phyloP scores from a whole-genome alignment of 2,888 invertebrate genomes.

The Nomada ruficornis region DNA sequence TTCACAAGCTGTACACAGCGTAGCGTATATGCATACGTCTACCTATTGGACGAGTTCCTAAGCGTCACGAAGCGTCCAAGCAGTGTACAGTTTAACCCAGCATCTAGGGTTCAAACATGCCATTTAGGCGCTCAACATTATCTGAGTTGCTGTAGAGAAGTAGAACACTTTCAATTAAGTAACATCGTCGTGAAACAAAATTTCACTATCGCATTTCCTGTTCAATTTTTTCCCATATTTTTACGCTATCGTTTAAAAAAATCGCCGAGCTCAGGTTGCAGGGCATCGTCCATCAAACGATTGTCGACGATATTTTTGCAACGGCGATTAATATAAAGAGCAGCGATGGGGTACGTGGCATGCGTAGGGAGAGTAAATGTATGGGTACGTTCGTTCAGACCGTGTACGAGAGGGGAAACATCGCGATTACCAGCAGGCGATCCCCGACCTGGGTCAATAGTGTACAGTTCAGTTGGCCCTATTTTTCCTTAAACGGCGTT shows the following conservation, averaged over 20 bases:
- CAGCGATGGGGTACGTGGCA: conserved; percentile 29
- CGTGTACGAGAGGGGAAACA: conserved; percentile 48
- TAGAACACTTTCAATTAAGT: too few species aligned
- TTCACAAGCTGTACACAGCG: conserved; percentile 20
- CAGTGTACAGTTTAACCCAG: not conserved
- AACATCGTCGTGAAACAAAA: too few species aligned
- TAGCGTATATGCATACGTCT: conserved; percentile 18
- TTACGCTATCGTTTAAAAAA: not conserved
- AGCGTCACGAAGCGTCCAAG: not conserved
- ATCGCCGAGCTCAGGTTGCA: not conserved
- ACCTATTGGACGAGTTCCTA: conserved; percentile 8
- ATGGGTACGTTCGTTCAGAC: conserved; percentile 31
- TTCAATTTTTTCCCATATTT: too few species aligned
- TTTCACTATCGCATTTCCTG: too few species aligned
- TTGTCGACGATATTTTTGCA: not conserved
- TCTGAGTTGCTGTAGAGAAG: too few species aligned
- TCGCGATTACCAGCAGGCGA: conserved; percentile 77
- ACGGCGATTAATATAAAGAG: conserved; percentile 28
- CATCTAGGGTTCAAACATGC: not conserved
- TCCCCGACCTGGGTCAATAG: conserved; percentile 75
- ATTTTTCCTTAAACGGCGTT: conserved; percentile 37
- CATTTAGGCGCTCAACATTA: not conserved
- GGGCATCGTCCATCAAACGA: not conserved
- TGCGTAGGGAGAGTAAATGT: conserved; percentile 54
- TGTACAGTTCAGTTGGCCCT: conserved; percentile 59